Conservation (phyloP, 2,113 vertebrate species). For the Tamias sibiricus region DNA sequence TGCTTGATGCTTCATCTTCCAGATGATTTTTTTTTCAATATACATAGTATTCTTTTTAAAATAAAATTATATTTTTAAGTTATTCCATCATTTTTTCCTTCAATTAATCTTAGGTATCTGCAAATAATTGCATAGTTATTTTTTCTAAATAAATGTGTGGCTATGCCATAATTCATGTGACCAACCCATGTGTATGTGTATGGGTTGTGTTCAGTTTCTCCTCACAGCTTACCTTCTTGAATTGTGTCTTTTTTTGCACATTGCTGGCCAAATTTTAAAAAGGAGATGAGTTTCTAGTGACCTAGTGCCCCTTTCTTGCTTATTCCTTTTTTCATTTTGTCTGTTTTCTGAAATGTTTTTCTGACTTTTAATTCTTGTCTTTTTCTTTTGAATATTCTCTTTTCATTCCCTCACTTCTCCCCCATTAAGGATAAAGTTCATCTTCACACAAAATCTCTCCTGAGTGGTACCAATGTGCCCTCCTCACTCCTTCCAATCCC, state of each 20-base stretch:
- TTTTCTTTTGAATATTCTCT: conserved; percentile 3
- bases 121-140: conserved; percentile 11
- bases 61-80: conserved; percentile 6
- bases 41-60: background rate
- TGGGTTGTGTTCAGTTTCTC: background rate
- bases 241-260: background rate
- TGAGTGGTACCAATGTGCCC: background rate
- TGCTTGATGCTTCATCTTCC: background rate
- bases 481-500: background rate
- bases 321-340: background rate
- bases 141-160: background rate
- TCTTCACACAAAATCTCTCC: background rate
- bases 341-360: conserved; percentile 16
- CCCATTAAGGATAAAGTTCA: background rate
- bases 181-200: background rate
- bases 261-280: background rate
- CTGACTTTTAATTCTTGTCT: background rate
- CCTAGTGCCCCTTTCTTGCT: background rate
- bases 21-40: background rate
- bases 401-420: background rate
- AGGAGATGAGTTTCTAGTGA: background rate
- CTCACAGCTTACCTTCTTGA: background rate
- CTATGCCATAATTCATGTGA: conserved; percentile 8
- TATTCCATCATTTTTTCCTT: conserved; percentile 27
- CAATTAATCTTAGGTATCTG: background rate